Evolutionary conservation across 2,797 vertebrate genomes (phyloP).

Genomic region (Helicolenus hilgendorfi): DNA sequence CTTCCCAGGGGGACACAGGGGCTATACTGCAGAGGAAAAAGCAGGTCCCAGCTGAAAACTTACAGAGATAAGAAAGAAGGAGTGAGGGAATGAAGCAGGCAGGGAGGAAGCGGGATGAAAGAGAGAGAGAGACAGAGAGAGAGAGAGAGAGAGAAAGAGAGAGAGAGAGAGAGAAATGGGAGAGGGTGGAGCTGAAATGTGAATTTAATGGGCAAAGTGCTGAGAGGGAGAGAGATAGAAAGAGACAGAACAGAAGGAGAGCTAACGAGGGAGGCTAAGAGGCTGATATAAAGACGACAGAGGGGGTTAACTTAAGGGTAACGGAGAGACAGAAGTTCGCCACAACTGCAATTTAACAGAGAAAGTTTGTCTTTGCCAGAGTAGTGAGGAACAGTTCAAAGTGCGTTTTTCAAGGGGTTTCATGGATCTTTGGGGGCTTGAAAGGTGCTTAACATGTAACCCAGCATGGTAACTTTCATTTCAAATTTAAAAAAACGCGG

Average conservation of each 20-base stretch:
- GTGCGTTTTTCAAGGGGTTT: neutral
- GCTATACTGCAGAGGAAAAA: constrained; percentile 60
- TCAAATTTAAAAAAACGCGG: neutral
- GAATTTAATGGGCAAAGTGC: constrained; percentile 63
- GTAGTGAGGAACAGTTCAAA: neutral
- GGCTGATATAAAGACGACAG: constrained; percentile 32
- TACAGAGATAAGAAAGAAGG: constrained; percentile 45
- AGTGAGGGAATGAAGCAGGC: neutral
- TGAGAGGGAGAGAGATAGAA: constrained; percentile 32
- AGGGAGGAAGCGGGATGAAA: neutral
- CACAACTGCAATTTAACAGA: neutral
- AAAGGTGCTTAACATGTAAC: neutral
- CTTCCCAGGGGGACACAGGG: constrained; percentile 43
- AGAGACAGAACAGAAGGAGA: constrained; percentile 25
- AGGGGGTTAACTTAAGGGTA: constrained; percentile 24
- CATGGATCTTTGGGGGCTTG: neutral
- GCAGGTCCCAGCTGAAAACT: constrained; percentile 68
- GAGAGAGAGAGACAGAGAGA: neutral
- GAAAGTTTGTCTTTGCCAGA: constrained; percentile 27
- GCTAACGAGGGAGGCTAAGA: constrained; percentile 39
- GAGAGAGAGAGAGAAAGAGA: neutral
- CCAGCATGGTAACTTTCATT: constrained; percentile 20
- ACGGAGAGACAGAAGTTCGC: constrained; percentile 1
- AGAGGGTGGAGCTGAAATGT: constrained; percentile 43
- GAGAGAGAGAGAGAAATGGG: constrained; percentile 1